Base-by-base conservation (phyloP, 2,797 vertebrate species). In the Limosa lapponica region DNA sequence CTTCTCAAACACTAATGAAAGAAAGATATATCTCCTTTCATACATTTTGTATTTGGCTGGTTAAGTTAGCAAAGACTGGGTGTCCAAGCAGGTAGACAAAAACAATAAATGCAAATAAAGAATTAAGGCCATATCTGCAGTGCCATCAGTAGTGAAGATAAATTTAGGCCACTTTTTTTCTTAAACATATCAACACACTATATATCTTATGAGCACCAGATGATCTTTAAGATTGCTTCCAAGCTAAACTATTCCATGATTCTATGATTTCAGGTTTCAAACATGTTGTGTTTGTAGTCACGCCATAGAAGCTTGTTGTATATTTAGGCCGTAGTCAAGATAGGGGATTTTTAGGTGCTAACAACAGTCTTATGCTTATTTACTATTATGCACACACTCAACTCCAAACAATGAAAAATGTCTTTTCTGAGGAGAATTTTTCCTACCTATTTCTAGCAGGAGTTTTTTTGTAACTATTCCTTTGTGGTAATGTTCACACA, bases 161-260 rank as follows among this genome's bases (percentile, higher is more conserved):
- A 5, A 43, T 73, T 70, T 81, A 39, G 92, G 44, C 3, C 36
- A 59, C 6, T 2, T 62, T 4, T 61, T 59, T 32, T 36, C 55
- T 71, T 52, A 30, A 52, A 30, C 16, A 30, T 41, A 36, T 61
- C 0, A 0, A 34, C 43, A 27, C 19, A 49, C 8, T 6, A 3
- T 25, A 10, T 34, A 28, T 17, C 14, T 54, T 84, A 30, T 91
- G 69, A 81, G 13, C 19, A n/a, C 30, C n/a, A 22, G 12, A n/a
- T n/a, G 32, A 55, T 55, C 52, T n/a, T n/a, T n/a, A 55, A n/a
- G 52, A 8, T n/a, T 20, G 19, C 54, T 55, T 55, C 54, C 32
- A 55, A 55, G 13, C 18, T 55, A 55, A 55, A 55, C 13, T 22
- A 14, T 22, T n/a, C 20, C 23, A 55, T n/a, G 52, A n/a, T 55